phyloP scores from a whole-genome alignment of 2,113 vertebrate species.

The Pteronura brasiliensis region DNA sequence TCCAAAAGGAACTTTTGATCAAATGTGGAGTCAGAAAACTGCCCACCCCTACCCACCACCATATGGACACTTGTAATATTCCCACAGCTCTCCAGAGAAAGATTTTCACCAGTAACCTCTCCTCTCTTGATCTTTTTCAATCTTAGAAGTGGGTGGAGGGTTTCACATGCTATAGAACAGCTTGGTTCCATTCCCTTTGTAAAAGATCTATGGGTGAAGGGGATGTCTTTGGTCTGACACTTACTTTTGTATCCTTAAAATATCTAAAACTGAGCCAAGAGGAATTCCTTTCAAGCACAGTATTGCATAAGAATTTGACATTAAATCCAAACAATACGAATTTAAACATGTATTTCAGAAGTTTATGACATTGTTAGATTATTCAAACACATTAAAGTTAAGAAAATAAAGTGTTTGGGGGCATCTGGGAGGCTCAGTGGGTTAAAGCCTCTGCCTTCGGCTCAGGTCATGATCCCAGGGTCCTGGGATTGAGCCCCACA shows the following conservation, averaged over 20 bases:
- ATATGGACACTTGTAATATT: too few species aligned
- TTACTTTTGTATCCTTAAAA: neutral
- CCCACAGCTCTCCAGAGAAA: neutral
- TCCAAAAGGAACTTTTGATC: neutral
- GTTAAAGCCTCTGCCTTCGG: too few species aligned
- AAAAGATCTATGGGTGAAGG: neutral
- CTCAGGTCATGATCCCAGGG: too few species aligned
- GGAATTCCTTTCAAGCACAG: neutral
- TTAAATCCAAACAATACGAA: neutral
- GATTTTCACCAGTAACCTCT: neutral
- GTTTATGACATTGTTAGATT: neutral
- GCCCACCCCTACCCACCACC: neutral
- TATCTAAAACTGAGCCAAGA: neutral
- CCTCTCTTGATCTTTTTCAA: neutral
- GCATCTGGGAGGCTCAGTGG: too few species aligned
- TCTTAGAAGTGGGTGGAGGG: neutral
- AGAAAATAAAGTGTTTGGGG: neutral
- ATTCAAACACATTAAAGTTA: neutral
- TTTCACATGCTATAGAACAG: neutral
- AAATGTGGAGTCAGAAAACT: neutral
- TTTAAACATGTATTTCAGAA: neutral
- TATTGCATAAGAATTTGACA: neutral
- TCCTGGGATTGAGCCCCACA: too few species aligned
- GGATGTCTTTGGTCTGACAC: neutral
- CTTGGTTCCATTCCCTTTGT: neutral